Percentiles rank a stretch among this genome's conserved stretches.
Conservation (phyloP, 2,113 vertebrate genomes). For the Lamprotornis superbus region DNA sequence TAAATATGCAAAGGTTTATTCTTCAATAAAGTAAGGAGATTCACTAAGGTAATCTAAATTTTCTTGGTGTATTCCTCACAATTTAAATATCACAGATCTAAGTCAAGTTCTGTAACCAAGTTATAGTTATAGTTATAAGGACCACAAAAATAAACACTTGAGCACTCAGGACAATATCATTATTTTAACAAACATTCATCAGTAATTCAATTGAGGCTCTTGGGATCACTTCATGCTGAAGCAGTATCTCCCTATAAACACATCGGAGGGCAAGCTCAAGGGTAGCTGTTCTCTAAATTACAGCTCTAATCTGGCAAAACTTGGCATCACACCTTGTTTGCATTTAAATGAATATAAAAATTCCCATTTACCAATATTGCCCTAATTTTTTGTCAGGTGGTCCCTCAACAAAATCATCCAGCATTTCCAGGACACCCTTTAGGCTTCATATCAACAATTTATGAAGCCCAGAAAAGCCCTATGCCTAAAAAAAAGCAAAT, state of each 20-base stretch:
- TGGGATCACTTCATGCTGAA: neutral
- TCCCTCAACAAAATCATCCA: neutral
- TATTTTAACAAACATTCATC: neutral
- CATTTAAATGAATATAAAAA: neutral
- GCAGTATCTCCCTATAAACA: neutral
- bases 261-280: neutral
- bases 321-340: neutral
- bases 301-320: neutral
- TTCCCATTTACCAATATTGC: neutral
- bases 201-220: neutral
- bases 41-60: neutral
- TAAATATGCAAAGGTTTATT: neutral
- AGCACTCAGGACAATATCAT: neutral
- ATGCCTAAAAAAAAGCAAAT: constrained; percentile 9
- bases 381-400: neutral
- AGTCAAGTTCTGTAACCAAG: neutral
- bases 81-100: neutral
- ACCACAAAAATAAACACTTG: neutral
- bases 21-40: neutral
- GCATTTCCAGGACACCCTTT: neutral
- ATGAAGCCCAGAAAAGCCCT: neutral
- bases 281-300: neutral
- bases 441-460: neutral
- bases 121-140: neutral
- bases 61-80: neutral